Evolutionary conservation across 2,888 invertebrate genomes (phyloP), one percentile per base, ranked within the genome.

Genomic region (Drosophila algonquin): DNA sequence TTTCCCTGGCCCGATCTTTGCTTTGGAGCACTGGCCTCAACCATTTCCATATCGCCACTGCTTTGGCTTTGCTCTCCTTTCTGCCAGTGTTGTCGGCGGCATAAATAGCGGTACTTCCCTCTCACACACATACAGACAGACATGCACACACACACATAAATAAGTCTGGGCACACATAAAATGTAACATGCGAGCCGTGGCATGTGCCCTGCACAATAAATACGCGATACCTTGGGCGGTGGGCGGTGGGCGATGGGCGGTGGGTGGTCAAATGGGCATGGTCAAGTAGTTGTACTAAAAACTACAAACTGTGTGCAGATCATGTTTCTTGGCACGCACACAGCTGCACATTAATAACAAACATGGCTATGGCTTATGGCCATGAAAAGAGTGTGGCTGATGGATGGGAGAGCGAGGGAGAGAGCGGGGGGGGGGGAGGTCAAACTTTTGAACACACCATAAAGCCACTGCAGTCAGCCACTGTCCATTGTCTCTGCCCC

Each of bases 151-250:
- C 2, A 21, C 18, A 18, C 1, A 18, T 21, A 21, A 48, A 74
- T 63, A 64, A 76, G 76, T 75, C 68, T 52, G 58, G 60, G 47
- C 63, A 50, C 67, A 75, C 79, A 84, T 87, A 84, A 83, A 83
- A 83, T 83, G 84, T 76, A 76, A 85, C 82, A 81, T 67, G 71
- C 64, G 64, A 72, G 62, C 73, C 69, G 75, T 21, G 21, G 21
- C 76, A 80, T 80, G 83, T 75, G 79, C 79, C 73, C 60, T 80
- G 83, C 77, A 86, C 84, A 88, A 88, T 88, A 88, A 88, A 86
- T 83, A 83, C 77, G 77, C 69, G 75, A 40, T 52, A 58, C 61
- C n/a, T 51, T 50, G 68, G 69, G 40, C 5, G 47, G 47, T n/a
- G 46, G 30, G 21, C 30, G 21, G 46, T 30, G n/a, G 18, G 4